phyloP scores from a whole-genome alignment of 2,888 invertebrate genomes.

The Drosophila mercatorum region DNA sequence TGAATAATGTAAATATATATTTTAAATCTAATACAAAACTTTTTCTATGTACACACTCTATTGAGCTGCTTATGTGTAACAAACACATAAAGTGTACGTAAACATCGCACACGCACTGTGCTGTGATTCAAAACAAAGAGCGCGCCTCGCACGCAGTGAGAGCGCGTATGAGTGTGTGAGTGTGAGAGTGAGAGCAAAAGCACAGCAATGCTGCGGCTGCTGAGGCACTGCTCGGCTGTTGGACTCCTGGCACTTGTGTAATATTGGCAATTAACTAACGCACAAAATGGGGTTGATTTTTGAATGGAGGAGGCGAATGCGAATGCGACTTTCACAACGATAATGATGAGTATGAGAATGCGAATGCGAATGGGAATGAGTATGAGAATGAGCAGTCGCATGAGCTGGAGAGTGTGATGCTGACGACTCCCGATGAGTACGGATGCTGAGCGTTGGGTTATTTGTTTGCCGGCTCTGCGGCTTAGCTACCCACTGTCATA shows the following conservation, averaged over 20 bases:
- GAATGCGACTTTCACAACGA: slow-evolving; percentile 35
- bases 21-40: neutral
- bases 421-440: slow-evolving; percentile 2
- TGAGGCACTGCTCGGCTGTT: slow-evolving; percentile 49
- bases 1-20: neutral
- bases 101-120: slow-evolving; percentile 42
- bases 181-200: slow-evolving; percentile 15
- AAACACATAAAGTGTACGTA: neutral
- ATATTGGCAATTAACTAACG: slow-evolving; percentile 78
- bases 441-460: slow-evolving; percentile 29
- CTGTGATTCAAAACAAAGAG: slow-evolving; percentile 25
- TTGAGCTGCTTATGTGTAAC: neutral
- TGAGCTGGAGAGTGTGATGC: slow-evolving; percentile 8
- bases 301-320: slow-evolving; percentile 62
- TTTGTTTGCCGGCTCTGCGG: slow-evolving; percentile 41
- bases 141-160: slow-evolving; percentile 10
- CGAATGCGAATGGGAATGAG: slow-evolving; percentile 2
- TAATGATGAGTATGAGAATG: slow-evolving; percentile 32
- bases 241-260: slow-evolving; percentile 69
- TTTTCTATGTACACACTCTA: neutral
- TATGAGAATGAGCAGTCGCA: slow-evolving; percentile 13
- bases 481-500: slow-evolving; percentile 4
- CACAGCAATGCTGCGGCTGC: slow-evolving; percentile 48
- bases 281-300: slow-evolving; percentile 75
- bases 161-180: neutral